Evolutionary conservation across 2,888 invertebrate genomes (phyloP).

Genomic region (Tenthredo distinguenda): DNA sequence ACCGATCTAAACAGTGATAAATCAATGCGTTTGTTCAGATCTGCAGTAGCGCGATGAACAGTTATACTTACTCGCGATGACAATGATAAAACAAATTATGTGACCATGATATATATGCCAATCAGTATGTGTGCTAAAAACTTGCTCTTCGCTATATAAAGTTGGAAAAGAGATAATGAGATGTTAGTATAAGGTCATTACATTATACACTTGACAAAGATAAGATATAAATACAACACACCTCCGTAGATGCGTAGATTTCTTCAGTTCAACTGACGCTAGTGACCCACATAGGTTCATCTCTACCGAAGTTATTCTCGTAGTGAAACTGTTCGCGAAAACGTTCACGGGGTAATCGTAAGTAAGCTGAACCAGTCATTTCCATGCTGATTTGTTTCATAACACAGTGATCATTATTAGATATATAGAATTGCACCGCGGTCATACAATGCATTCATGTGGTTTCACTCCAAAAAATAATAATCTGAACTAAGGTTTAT

Average conservation of each 20-base stretch:
- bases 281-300: neutral
- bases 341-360: neutral
- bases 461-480: neutral
- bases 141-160: neutral
- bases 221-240: neutral
- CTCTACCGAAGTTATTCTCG: neutral
- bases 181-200: neutral
- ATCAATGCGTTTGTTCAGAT: neutral
- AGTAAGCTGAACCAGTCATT: neutral
- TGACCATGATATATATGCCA: neutral
- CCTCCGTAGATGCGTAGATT: no score
- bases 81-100: neutral
- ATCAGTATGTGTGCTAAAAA: neutral
- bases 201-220: neutral
- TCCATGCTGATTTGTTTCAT: neutral
- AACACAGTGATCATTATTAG: neutral
- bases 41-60: neutral
- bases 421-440: neutral
- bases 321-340: neutral
- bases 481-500: neutral
- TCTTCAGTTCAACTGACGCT: neutral
- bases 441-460: neutral
- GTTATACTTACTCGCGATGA: neutral
- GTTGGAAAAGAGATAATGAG: neutral
- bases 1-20: neutral